Evolutionary conservation across 1,140 invertebrate genomes (phyloP).

Genomic region (Augochlora pura): DNA sequence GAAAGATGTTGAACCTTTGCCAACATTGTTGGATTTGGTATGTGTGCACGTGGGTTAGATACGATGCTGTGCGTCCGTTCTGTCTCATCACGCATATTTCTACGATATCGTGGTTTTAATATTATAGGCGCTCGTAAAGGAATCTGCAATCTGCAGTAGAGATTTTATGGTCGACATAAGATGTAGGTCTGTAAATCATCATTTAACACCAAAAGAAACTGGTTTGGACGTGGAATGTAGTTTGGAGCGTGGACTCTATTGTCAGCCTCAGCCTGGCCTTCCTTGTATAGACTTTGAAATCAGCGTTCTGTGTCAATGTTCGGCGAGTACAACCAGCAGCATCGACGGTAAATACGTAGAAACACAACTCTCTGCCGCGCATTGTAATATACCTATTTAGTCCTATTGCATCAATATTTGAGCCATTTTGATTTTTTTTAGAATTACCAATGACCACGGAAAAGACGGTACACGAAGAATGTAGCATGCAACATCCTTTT

Average conservation of each 20-base stretch:
- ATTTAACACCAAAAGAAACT: conserved; percentile 84
- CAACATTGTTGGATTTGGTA: conserved; percentile 80
- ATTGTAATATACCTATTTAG: too few relatives aligned
- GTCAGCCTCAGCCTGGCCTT: conserved; percentile 76
- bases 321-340: conserved; percentile 21
- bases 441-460: neutral
- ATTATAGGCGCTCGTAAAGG: conserved; percentile 71
- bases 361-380: too few relatives aligned
- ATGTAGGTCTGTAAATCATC: conserved; percentile 85
- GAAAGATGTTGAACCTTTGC: conserved; percentile 84
- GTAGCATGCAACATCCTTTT: conserved; percentile 75
- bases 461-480: conserved; percentile 48
- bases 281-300: conserved; percentile 88
- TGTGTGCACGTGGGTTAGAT: too few relatives aligned
- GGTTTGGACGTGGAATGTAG: conserved; percentile 88
- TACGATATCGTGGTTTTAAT: neutral
- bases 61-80: too few relatives aligned
- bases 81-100: neutral
- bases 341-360: conserved; percentile 27
- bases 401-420: too few relatives aligned
- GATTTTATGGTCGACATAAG: conserved; percentile 86
- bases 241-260: conserved; percentile 86
- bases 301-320: conserved; percentile 85
- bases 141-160: conserved; percentile 80
- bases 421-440: neutral